Evolutionary conservation across 2,797 vertebrate genomes (phyloP).

Genomic region (Scolopax bukidnonensis): DNA sequence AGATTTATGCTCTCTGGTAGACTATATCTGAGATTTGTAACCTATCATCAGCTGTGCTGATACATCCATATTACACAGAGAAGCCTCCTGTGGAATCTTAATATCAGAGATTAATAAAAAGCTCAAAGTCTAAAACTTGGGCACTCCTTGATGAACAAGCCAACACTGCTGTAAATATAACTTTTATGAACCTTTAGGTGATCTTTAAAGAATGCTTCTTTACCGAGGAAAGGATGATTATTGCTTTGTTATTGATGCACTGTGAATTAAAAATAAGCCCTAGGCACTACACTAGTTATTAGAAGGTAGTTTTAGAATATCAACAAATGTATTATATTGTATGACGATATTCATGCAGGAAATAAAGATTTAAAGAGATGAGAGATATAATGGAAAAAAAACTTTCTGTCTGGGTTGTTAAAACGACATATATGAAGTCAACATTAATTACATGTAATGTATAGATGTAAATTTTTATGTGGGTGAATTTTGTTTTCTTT

Average conservation of each 20-base stretch:
- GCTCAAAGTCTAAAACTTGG: not conserved
- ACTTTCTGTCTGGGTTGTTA: not conserved
- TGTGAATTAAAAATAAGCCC: not conserved
- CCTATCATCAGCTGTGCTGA: not conserved
- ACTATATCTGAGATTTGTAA: not conserved
- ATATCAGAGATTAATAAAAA: not conserved
- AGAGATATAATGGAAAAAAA: not conserved
- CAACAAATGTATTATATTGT: not conserved
- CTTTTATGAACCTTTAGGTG: not conserved
- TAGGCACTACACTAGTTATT: not conserved
- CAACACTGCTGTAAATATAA: not conserved
- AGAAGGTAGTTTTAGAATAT: not conserved
- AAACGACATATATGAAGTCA: not conserved
- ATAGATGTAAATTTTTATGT: not conserved
- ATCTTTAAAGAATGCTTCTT: not conserved
- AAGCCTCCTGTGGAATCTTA: not conserved
- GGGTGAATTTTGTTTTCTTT: not conserved
- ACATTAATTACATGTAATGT: not conserved
- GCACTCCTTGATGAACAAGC: not conserved
- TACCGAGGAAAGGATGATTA: not conserved
- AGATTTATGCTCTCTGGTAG: not conserved
- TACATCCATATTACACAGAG: rapidly evolving
- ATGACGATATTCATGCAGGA: not conserved
- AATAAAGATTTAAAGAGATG: not conserved
- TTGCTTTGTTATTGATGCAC: not conserved